These are phyloP conservation scores for Andrena fulva DNA, from an alignment of 2,888 invertebrate species.

Conservation along the genomic window DNA sequence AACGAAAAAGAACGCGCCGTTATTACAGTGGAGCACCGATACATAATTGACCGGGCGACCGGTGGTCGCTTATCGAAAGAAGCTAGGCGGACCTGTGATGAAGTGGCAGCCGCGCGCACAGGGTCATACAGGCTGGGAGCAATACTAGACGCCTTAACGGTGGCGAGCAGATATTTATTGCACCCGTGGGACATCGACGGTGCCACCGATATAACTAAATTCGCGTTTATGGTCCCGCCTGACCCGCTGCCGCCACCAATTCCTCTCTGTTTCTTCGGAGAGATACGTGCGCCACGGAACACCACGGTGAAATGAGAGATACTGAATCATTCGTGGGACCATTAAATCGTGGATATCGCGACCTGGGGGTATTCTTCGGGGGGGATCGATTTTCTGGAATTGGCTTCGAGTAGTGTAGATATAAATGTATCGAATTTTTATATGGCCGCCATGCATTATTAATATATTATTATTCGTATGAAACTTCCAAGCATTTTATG, in stretches of 20 bases:
- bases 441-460: background rate
- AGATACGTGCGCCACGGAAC: slow-evolving; percentile 30
- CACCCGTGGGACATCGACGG: slow-evolving; percentile 75
- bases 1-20: slow-evolving; percentile 34
- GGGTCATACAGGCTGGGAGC: slow-evolving; percentile 61
- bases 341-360: slow-evolving; percentile 65
- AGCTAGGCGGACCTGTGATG: slow-evolving; percentile 60
- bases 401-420: background rate
- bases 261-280: slow-evolving; percentile 52
- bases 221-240: slow-evolving; percentile 73
- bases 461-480: background rate
- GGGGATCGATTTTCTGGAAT: slow-evolving; percentile 37
- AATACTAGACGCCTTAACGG: slow-evolving; percentile 74
- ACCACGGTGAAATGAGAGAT: slow-evolving; percentile 27
- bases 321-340: slow-evolving; percentile 61
- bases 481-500: too few relatives aligned
- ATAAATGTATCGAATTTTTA: slow-evolving; percentile 31
- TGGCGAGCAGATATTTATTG: slow-evolving; percentile 78
- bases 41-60: slow-evolving; percentile 77
- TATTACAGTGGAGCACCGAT: slow-evolving; percentile 61
- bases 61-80: slow-evolving; percentile 25
- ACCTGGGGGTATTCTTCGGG: background rate
- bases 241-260: slow-evolving; percentile 42
- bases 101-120: slow-evolving; percentile 60
- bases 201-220: slow-evolving; percentile 80